Evolutionary conservation across 1,140 invertebrate genomes (phyloP), one percentile per base, ranked within the genome.

Genomic region (Caenorhabditis remanei): DNA sequence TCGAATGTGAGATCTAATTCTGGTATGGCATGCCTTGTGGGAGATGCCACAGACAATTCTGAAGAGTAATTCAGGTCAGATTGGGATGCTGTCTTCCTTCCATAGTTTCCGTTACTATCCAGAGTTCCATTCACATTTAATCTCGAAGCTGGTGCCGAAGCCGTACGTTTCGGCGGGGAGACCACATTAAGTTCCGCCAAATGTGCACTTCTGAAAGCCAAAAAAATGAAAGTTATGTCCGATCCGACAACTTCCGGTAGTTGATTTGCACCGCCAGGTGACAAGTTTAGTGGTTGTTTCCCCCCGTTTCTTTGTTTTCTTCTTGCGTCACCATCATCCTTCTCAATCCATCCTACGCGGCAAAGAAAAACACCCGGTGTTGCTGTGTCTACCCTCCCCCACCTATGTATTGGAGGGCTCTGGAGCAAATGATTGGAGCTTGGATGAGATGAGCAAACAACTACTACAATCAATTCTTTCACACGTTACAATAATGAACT

Each of bases 201-300:
- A 24, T 79, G 71, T 19, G 71, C 71, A 79, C 71, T 79, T 50
- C 71, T 79, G 71, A 43, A 79, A 79, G 24, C 9, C 50, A 53
- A 53, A 53, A 53, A 16, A 79, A 11, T 24, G 7, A 32, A 6
- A 24, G 71, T 50, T 50, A 50, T 50, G 4, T 9, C 1, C 9
- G 71, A 79, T 79, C 46, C 21, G 46, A 79, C 71, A 79, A 79
- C 71, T 79, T 79, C 71, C 71, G 71, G 71, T 79, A 50, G n/a
- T 79, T 79, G 71, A 79, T 79, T 79, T 53, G 71, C 71, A 79
- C 71, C 46, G 71, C 46, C 71, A 79, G 71, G 46, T 79, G 71
- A 79, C 46, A 79, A 79, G 71, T 79, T 79, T 79, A 50, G 71
- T 79, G 71, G 71, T 50, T 79, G 71, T 79, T 50, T 79, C 71